These are phyloP conservation scores for Rhopalosiphum maidis DNA, from an alignment of 1,140 invertebrate genomes.

Conservation along the genomic window DNA sequence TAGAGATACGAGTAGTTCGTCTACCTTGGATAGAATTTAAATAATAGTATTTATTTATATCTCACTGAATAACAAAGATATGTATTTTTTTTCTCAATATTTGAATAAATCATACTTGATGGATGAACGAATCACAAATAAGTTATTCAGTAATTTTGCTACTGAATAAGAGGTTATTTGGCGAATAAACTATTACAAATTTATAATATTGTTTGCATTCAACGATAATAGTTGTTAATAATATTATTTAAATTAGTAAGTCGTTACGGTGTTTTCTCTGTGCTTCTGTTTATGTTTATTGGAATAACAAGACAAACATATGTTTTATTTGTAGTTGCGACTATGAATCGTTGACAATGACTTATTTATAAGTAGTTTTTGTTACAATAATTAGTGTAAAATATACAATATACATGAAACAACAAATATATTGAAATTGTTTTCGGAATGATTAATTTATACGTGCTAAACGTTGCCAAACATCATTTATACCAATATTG, in stretches of 20 bases:
- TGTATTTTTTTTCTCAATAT: neutral
- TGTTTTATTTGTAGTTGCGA: neutral
- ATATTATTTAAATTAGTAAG: neutral
- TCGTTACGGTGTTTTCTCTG: neutral
- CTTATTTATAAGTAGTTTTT: no score
- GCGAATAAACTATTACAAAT: neutral
- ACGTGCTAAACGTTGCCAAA: no score
- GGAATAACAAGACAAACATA: neutral
- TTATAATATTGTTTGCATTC: neutral
- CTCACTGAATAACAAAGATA: neutral
- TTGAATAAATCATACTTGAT: neutral
- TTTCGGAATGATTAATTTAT: no score
- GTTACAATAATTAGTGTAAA: no score
- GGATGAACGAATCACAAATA: neutral
- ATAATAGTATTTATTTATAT: no score
- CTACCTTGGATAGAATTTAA: no score
- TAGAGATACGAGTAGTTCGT: no score
- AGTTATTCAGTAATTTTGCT: neutral
- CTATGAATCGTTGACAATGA: no score
- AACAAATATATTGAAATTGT: no score
- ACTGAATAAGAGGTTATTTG: neutral
- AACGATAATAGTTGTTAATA: neutral
- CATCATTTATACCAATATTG: no score
- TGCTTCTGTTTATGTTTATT: neutral
- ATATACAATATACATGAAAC: no score